phyloP scores from a whole-genome alignment of 2,797 vertebrate species.

The Cebuella pygmaea region DNA sequence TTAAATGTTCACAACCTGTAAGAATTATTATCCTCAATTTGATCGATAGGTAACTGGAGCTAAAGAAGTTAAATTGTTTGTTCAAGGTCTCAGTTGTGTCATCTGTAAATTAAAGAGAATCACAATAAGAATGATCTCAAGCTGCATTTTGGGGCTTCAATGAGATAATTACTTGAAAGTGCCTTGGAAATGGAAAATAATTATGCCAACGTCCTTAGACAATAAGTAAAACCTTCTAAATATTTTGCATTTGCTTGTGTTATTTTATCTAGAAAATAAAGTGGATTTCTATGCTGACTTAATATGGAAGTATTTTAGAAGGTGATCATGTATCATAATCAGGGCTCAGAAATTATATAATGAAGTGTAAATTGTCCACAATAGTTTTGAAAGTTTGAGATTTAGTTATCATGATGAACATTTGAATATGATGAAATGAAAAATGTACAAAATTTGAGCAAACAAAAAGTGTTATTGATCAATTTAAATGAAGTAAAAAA shows the following conservation, averaged over 20 bases:
- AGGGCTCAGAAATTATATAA: constrained; percentile 37
- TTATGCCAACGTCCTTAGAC: background rate
- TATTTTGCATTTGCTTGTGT: background rate
- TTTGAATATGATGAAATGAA: constrained; percentile 40
- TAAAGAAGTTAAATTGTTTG: constrained; percentile 6
- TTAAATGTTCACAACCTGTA: constrained; percentile 11
- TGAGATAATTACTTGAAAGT: constrained; percentile 1
- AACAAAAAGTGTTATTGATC: background rate
- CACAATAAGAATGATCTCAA: background rate
- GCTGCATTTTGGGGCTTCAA: background rate
- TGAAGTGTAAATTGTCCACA: background rate
- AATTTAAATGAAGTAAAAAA: constrained; percentile 13
- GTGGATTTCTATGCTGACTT: constrained; percentile 3
- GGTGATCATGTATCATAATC: background rate
- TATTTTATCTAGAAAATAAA: constrained; percentile 42
- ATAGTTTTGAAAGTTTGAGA: background rate
- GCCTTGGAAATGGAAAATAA: constrained; percentile 23
- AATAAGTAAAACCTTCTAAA: constrained; percentile 26
- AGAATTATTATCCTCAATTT: background rate
- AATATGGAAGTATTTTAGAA: constrained; percentile 30
- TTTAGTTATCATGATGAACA: background rate
- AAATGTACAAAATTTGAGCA: background rate
- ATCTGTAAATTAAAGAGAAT: background rate
- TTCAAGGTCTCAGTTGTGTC: background rate
- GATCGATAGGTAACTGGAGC: background rate